phyloP scores from a whole-genome alignment of 2,113 vertebrate species.

The Vidua chalybeata region DNA sequence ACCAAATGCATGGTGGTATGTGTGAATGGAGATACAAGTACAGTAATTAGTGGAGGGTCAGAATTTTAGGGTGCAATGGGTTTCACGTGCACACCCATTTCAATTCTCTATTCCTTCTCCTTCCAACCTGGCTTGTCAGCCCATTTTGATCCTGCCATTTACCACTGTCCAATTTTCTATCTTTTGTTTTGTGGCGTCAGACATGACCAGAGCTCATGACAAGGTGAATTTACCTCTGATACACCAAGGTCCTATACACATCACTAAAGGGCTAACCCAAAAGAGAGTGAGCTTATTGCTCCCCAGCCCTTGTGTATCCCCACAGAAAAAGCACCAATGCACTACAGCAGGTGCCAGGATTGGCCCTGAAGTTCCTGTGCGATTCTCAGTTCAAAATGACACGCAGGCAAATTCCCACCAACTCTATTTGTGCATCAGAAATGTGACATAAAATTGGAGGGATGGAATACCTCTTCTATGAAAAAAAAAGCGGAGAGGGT shows the following conservation, averaged over 20 bases:
- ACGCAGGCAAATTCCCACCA: fast-evolving
- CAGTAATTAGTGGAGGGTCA: not conserved
- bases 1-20: not conserved
- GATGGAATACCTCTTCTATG: not conserved
- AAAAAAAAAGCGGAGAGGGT: not conserved
- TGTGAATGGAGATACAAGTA: not conserved
- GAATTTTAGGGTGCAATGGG: not conserved
- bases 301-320: not conserved
- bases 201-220: not conserved
- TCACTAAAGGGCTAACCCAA: not conserved
- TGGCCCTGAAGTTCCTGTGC: not conserved
- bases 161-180: not conserved
- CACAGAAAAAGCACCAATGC: not conserved
- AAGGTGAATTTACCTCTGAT: not conserved
- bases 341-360: not conserved
- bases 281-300: not conserved
- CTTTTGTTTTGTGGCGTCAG: not conserved
- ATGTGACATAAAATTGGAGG: not conserved
- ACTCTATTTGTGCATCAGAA: not conserved
- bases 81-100: not conserved
- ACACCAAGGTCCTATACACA: not conserved
- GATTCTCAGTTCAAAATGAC: not conserved
- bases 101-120: not conserved
- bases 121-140: not conserved
- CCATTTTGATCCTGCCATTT: not conserved